phyloP scores from a whole-genome alignment of 2,797 vertebrate species.

The Acomys russatus region DNA sequence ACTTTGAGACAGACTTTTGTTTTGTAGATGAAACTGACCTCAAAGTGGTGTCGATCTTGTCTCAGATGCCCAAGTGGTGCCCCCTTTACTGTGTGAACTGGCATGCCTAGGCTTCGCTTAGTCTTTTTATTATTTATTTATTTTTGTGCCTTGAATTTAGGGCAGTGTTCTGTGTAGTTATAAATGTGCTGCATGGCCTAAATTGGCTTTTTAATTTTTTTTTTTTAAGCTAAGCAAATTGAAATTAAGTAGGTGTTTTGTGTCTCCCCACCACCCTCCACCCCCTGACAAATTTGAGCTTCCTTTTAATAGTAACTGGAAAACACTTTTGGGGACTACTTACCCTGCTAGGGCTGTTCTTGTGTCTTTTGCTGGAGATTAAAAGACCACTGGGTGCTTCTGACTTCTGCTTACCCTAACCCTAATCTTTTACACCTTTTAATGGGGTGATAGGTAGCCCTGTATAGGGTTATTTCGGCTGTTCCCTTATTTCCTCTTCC shows the following conservation, averaged over 20 bases:
- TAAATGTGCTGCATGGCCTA: conserved; percentile 73
- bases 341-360: not conserved
- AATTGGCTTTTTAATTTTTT: conserved; percentile 70
- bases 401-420: not conserved
- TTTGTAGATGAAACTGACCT: not conserved
- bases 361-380: not conserved
- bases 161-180: conserved; percentile 71
- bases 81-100: not conserved
- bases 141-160: conserved; percentile 78
- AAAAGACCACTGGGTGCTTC: not conserved
- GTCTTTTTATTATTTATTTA: conserved; percentile 6
- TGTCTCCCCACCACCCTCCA: not conserved
- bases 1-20: not conserved
- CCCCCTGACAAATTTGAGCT: conserved; percentile 54
- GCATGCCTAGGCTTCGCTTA: not conserved
- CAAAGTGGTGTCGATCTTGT: not conserved
- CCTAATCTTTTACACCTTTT: conserved; percentile 33
- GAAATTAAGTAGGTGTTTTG: conserved; percentile 52
- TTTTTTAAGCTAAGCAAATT: conserved; percentile 55
- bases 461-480: not conserved
- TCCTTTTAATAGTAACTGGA: conserved; percentile 50
- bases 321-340: conserved; percentile 28
- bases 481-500: not conserved
- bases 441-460: not conserved
- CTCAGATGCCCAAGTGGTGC: not conserved